Base-by-base conservation (phyloP, 2,797 vertebrate species). In the Pseudochromis fuscus region DNA sequence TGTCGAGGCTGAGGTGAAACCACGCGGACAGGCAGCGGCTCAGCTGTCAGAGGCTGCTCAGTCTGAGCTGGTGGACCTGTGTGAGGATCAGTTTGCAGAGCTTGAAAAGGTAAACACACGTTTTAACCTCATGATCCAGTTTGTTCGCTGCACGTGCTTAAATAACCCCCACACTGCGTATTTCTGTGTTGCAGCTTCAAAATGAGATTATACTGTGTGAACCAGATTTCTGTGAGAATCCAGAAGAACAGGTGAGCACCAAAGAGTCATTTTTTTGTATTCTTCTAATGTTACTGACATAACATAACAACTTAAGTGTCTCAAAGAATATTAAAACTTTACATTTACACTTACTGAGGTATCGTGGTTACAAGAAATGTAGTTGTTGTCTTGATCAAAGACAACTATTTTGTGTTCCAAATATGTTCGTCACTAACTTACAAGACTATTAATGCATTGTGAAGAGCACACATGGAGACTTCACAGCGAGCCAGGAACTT, bases 101-200 rank as follows among this genome's bases (percentile, higher is more conserved):
- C 87, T 94, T 27, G 84, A 93, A 24, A 89, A 91, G 89, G 93
- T 94, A 64, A 72, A 30, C 3, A 7, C 6, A 3, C 5, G 1
- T 25, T 19, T 19, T 19, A 4, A 16, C 18, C n/a, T 7, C n/a
- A 13, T 3, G 1, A 33, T 4, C 2, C n/a, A 8, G 38, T 2
- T n/a, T n/a, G n/a, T n/a, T 45, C 1, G 2, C 5, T 23, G 44
- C 0, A 12, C 9, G 24, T 40, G 21, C 4, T 38, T 18, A n/a
- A 9, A 15, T 21, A 46, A 70, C 46, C 28, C 2, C 33, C 13
- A 40, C 2, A 8, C 8, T 28, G 21, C 59, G 2, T 66, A 2
- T 81, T 4, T 86, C 2, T 91, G 24, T 92, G 37, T 92, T 90
- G 38, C 88, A 95, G 94, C 84, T 95, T 49, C 94, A 95, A 74